Base-by-base conservation (phyloP, 2,888 invertebrate species). In the Drosophila neoperkinsi region DNA sequence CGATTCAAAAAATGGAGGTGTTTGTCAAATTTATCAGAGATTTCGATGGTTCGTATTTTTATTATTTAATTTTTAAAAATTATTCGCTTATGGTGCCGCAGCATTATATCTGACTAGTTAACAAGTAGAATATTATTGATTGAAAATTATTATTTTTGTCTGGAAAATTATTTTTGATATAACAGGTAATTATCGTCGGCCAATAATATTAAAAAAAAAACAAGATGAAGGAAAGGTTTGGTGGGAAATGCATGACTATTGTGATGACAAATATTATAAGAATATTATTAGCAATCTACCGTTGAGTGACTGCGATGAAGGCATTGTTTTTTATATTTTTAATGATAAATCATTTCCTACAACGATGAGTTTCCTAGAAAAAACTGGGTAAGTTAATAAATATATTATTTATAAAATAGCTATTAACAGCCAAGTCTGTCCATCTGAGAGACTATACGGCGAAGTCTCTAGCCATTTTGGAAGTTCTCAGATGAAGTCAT, bases 331-430 rank as follows among this genome's bases (percentile, higher is more conserved):
- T 93, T 97, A 97, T 91, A 96, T 97, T 0, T 98, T 99, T 93
- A 98, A 97, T 92, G 99, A 99, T 91, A 97, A 98, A 93, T 96
- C 97, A 36, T 99, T 99, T 93, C 99, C 99, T 0, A 1, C 96
- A 96, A 68, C 96, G 96, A 59, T 99, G 71, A 97, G 96, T 91
- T 96, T 97, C 66, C 95, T 99, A 74, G 98, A 98, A 52, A 98
- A 97, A 61, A 97, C 97, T 92, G 98, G 98, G 98, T 98, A 94
- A 95, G 95, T 55, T 61, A 18, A 46, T 46, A 4, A 46, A 16
- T 4, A 9, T 16, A 9, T 25, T 46, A 46, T 25, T 46, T 16
- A 13, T 28, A 46, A 16, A 46, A 46, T 16, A 25, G 7, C 7
- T 46, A 16, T 21, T 21, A 9, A 46, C 9, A 46, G 16, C 7